Evolutionary conservation across 2,113 vertebrate species (phyloP), one percentile per base, ranked within the genome.

Genomic region (Rhea pennata): DNA sequence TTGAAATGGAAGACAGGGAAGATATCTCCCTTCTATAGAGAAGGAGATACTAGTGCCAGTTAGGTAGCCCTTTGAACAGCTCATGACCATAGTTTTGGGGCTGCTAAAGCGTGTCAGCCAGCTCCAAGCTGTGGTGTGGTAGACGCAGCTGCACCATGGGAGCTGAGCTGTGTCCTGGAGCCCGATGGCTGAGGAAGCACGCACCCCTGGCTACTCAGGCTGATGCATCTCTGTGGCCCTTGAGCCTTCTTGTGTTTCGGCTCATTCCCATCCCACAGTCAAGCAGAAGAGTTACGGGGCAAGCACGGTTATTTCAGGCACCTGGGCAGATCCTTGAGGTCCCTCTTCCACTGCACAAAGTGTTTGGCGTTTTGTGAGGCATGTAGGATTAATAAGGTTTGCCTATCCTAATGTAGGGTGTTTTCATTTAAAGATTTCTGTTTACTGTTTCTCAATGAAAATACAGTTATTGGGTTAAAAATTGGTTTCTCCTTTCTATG

Each of bases 61-160:
- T 80, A 29, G 6, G 4, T 36, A 44, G 36, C 3, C 26, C 84
- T 83, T 19, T n/a, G 39, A 64, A 53, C 13, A 64, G 24, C 5
- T 71, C 50, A 6, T 39, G 24, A 70, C 50, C 8, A 3, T 33
- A 22, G 2, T n/a, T 87, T 29, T 53, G 53, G 59, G 51, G 17
- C 10, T 27, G 6, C 33, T 44, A 2, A 29, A 50, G 9, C 2
- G 0, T 76, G 4, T 27, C 14, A 0, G 0, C 42, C 16, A 46
- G 13, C 61, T 82, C 7, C 1, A 1, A 48, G 26, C n/a, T 58
- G 20, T 62, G 46, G 4, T 19, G 10, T 2, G 12, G 6, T n/a
- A 33, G 50, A 59, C 12, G 31, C 9, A 39, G 42, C 42, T 21
- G 65, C 44, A 29, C 3, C 6, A 12, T 17, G 6, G 66, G 22